Evolutionary conservation across 2,888 invertebrate species (phyloP), one percentile per base, ranked within the genome.

Genomic region (Pyrgus malvae): DNA sequence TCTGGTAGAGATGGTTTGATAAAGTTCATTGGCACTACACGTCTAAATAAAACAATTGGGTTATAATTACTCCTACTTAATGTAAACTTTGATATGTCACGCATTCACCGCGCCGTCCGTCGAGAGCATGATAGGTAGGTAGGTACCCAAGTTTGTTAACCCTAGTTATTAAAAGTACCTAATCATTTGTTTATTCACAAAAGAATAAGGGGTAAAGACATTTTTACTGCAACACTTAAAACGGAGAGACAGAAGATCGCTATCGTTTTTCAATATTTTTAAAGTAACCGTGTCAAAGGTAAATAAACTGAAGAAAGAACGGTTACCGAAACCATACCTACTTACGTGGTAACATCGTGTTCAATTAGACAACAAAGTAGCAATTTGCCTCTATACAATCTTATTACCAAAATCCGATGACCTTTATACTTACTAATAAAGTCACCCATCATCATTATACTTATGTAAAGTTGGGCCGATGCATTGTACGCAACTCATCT

Each of bases 81-180:
- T 7, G n/a, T 29, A 44, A 17, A 19, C 17, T 38, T 17, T 9
- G 38, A 48, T 48, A 48, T 33, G 29, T 21, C 40, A 21, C 40
- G 6, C 40, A 16, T 21, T 11, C 11, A n/a, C 7, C 17, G 17
- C 5, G 12, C 19, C 5, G 19, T 7, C 33, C 7, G 31, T 21
- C n/a, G 1, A 11, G n/a, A 23, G 16, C 8, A 42, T 16, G 19
- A 16, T 27, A n/a, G n/a, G n/a, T n/a, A n/a, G n/a, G n/a, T n/a
- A n/a, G n/a, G n/a, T n/a, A 23, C 7, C 12, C 9, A 23, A 50
- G 50, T 50, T 42, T 50, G 27, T 42, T 42, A 41, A 41, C 50
- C 50, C 33, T 12, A 14, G 12, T 33, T 49, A 33, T 49, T 41
- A 23, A 19, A 33, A 37, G 27, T n/a, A n/a, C n/a, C n/a, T n/a